Percentiles rank a stretch among this genome's conserved stretches.
phyloP scores from a whole-genome alignment of 92 coral and sea anemone species.

The Heteractis magnifica region DNA sequence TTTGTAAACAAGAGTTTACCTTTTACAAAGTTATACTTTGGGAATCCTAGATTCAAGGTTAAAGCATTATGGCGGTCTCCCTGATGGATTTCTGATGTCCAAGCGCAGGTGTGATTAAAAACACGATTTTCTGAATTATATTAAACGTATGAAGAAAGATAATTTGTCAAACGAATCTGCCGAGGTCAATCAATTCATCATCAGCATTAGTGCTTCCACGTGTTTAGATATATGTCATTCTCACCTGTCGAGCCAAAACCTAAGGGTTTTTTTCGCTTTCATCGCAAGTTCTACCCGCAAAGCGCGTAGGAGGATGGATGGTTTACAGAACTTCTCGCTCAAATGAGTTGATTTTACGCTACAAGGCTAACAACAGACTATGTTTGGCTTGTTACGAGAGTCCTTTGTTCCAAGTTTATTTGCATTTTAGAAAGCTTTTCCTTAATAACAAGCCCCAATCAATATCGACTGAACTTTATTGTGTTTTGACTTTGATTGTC shows the following conservation, averaged over 20 bases:
- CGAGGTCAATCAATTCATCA: slow-evolving; percentile 4
- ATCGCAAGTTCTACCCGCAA: not conserved
- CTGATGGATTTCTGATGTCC: not conserved
- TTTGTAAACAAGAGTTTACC: not conserved
- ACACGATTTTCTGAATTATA: not conserved
- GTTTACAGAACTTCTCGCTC: not conserved
- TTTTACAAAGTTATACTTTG: not conserved
- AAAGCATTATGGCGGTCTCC: not conserved
- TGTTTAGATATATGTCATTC: not conserved
- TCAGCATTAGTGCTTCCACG: not conserved
- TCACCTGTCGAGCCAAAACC: not conserved
- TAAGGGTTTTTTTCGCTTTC: not conserved
- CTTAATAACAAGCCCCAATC: not conserved
- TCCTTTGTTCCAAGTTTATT: not conserved
- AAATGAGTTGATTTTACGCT: not conserved
- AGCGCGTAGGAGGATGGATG: not conserved
- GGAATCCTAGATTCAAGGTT: not conserved
- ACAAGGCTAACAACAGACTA: not conserved
- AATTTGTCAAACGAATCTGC: not conserved
- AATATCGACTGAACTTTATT: not conserved
- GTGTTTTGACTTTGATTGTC: not conserved
- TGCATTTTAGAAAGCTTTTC: slow-evolving; percentile 10
- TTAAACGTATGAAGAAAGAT: not conserved
- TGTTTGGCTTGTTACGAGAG: not conserved
- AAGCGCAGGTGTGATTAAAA: not conserved